Percentiles rank a stretch among this genome's conserved stretches.
Evolutionary conservation across 2,888 invertebrate genomes (phyloP).

Genomic region (Nemurella pictetii): DNA sequence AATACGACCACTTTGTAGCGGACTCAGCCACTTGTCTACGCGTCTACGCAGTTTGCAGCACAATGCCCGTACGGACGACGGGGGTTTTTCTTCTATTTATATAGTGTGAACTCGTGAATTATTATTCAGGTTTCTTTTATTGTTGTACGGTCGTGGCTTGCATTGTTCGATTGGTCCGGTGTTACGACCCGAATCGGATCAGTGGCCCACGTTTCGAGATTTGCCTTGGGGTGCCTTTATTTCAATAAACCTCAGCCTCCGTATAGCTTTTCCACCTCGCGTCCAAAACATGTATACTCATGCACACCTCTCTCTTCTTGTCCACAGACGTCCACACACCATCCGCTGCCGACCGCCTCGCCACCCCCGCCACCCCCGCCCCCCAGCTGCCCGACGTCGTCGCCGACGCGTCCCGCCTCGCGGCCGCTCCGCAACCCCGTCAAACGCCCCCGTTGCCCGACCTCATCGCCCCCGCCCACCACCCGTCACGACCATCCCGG

Average conservation of each 20-base stretch:
- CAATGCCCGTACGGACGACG: not conserved
- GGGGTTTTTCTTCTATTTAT: not conserved
- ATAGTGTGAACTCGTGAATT: constrained; percentile 21
- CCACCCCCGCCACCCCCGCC: not conserved
- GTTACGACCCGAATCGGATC: not conserved
- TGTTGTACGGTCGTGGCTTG: not conserved
- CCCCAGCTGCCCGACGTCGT: constrained; percentile 11
- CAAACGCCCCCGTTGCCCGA: not conserved
- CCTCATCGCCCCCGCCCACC: not conserved
- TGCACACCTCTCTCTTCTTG: not conserved
- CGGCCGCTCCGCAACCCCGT: not conserved
- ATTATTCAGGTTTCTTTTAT: not conserved
- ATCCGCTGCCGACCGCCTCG: not conserved
- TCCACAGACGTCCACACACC: not conserved
- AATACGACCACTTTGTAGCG: constrained; percentile 36
- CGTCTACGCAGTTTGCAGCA: not conserved
- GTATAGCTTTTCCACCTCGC: too few species aligned
- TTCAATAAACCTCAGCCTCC: too few species aligned
- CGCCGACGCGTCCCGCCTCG: not conserved
- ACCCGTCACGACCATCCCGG: not conserved
- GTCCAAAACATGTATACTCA: too few species aligned
- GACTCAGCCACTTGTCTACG: constrained; percentile 26
- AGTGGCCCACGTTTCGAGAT: not conserved
- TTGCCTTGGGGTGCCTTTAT: not conserved
- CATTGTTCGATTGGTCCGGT: not conserved